A percentile compares a stretch with the other conserved stretches of the same genome.
phyloP scores from a whole-genome alignment of 2,888 invertebrate species.

The Octodonta nipae region DNA sequence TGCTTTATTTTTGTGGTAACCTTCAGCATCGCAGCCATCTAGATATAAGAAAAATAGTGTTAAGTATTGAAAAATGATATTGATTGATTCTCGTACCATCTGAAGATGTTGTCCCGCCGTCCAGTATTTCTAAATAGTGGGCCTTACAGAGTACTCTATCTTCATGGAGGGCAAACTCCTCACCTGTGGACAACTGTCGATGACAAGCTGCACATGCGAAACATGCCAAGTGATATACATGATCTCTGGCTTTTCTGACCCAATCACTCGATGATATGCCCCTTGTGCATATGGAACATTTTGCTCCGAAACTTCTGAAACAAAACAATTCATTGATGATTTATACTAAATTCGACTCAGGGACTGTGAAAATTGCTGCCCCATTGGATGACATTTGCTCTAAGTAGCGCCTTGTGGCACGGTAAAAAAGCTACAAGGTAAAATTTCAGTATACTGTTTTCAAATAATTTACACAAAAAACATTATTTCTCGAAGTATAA shows the following conservation, averaged over 20 bases:
- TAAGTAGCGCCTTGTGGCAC: no score
- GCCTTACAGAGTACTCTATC: constrained; percentile 92
- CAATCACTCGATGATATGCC: constrained; percentile 91
- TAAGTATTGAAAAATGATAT: background rate
- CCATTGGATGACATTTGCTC: no score
- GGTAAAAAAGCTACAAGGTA: no score
- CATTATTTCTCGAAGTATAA: no score
- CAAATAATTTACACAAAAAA: no score
- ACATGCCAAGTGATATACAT: constrained; percentile 95
- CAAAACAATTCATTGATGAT: constrained; percentile 4
- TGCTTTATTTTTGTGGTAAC: constrained; percentile 85
- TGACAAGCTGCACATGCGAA: constrained; percentile 96
- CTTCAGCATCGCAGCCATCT: constrained; percentile 83
- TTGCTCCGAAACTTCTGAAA: constrained; percentile 85
- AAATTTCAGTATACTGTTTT: no score
- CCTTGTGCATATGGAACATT: constrained; percentile 90
- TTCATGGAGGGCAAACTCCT: constrained; percentile 93
- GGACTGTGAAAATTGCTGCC: background rate
- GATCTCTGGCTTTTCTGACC: constrained; percentile 88
- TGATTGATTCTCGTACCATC: constrained; percentile 49
- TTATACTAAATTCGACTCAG: background rate
- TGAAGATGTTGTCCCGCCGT: constrained; percentile 82
- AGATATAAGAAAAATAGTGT: constrained; percentile 15
- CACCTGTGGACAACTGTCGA: constrained; percentile 82
- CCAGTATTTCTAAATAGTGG: constrained; percentile 83